Evolutionary conservation across 2,797 vertebrate genomes (phyloP).

Genomic region (Pithecia hirsuta): DNA sequence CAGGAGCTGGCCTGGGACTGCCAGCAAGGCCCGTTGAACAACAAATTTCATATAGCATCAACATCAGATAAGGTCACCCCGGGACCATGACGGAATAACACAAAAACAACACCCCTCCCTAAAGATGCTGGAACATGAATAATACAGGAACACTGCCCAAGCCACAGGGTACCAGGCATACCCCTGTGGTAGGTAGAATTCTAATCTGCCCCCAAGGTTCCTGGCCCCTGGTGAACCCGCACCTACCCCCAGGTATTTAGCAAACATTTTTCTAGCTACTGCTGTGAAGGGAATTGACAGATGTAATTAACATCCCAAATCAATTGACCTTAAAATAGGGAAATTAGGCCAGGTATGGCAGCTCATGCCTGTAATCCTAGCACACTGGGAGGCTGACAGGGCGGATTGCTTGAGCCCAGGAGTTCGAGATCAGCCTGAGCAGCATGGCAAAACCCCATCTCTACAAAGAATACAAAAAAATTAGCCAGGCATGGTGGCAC

Average conservation of each 20-base stretch:
- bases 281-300: background rate
- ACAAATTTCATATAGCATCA: background rate
- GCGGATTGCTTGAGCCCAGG: background rate
- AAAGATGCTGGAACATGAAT: background rate
- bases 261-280: background rate
- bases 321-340: background rate
- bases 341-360: background rate
- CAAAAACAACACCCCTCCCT: background rate
- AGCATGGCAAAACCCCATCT: background rate
- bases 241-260: background rate
- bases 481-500: background rate
- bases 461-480: background rate
- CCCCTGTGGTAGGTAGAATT: background rate
- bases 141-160: background rate
- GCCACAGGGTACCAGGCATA: background rate
- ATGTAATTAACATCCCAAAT: background rate
- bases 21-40: background rate
- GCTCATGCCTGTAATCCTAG: background rate
- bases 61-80: background rate
- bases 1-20: background rate
- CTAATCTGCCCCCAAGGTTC: background rate
- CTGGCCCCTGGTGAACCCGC: background rate
- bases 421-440: background rate
- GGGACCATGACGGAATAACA: background rate
- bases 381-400: background rate